A percentile compares a stretch with the other conserved stretches of the same genome.
These are phyloP conservation scores for Mirounga angustirostris DNA, from an alignment of 2,113 vertebrate species.

Conservation along the genomic window DNA sequence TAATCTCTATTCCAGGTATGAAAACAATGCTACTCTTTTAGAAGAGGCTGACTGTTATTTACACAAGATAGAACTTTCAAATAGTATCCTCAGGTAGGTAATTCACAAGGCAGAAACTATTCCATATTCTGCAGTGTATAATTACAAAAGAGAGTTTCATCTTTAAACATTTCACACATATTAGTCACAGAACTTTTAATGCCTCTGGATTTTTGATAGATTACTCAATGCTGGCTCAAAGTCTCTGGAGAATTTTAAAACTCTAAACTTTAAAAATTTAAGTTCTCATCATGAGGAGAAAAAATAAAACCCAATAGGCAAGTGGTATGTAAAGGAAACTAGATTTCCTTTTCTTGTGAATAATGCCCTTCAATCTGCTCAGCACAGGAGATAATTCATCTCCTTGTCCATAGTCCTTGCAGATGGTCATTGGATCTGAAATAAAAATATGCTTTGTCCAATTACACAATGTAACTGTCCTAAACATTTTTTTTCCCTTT, in stretches of 20 bases:
- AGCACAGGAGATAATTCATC: background rate
- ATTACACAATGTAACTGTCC: background rate
- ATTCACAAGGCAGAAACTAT: constrained; percentile 69
- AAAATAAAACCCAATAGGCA: background rate
- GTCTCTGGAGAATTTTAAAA: constrained; percentile 65
- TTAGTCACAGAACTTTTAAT: constrained; percentile 78
- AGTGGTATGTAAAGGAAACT: background rate
- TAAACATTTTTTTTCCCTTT: background rate
- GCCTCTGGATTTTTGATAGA: constrained; percentile 68
- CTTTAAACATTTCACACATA: constrained; percentile 82
- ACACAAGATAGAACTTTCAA: constrained; percentile 70
- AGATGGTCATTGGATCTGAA: background rate
- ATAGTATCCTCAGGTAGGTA: constrained; percentile 64
- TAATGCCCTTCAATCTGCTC: background rate
- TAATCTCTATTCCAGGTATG: constrained; percentile 76
- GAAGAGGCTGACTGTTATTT: constrained; percentile 81
- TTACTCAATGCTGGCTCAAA: constrained; percentile 29
- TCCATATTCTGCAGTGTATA: constrained; percentile 69
- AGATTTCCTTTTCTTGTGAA: background rate
- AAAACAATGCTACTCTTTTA: constrained; percentile 76
- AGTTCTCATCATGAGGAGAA: constrained; percentile 15
- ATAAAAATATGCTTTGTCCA: background rate
- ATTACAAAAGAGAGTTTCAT: constrained; percentile 78
- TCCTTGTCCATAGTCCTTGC: background rate
- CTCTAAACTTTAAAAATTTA: constrained; percentile 61